Percentiles rank a stretch among this genome's conserved stretches.
These are phyloP conservation scores for Paracyclopina nana DNA, from an alignment of 1,140 invertebrate species.

Conservation along the genomic window DNA sequence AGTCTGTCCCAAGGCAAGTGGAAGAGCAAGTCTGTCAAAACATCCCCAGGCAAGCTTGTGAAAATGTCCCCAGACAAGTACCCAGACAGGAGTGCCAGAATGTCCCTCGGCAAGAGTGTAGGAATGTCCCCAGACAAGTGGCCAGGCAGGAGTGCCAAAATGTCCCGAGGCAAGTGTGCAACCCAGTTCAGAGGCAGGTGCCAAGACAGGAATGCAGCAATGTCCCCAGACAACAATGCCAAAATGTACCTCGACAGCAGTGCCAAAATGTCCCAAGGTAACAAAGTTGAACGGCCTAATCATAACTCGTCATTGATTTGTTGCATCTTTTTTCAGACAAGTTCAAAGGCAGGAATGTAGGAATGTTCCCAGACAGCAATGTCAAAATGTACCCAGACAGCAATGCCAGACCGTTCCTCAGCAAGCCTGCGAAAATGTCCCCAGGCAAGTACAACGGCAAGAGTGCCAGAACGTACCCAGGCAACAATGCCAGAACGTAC, in stretches of 20 bases:
- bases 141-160: constrained; percentile 4
- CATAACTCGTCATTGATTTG: too few species aligned
- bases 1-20: constrained; percentile 8
- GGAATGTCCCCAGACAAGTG: constrained; percentile 14
- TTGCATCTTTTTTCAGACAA: constrained; percentile 10
- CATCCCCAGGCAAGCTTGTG: constrained; percentile 8
- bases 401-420: constrained; percentile 9
- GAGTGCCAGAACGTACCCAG: constrained; percentile 4
- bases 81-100: constrained; percentile 14
- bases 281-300: not conserved
- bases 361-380: constrained; percentile 11
- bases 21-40: constrained; percentile 7
- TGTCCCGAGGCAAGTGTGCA: constrained; percentile 13
- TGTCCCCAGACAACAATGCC: constrained; percentile 14
- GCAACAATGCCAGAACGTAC: constrained; percentile 14
- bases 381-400: constrained; percentile 9
- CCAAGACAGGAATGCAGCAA: constrained; percentile 15
- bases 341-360: constrained; percentile 9
- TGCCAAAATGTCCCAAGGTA: constrained; percentile 8
- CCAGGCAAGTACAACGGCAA: constrained; percentile 8
- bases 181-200: constrained; percentile 11
- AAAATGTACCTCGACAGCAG: constrained; percentile 5
- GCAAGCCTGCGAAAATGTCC: constrained; percentile 6
- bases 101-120: constrained; percentile 13
- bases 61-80: constrained; percentile 15